Conservation (phyloP, 2,888 invertebrate genomes). For the Macrophya annulata region DNA sequence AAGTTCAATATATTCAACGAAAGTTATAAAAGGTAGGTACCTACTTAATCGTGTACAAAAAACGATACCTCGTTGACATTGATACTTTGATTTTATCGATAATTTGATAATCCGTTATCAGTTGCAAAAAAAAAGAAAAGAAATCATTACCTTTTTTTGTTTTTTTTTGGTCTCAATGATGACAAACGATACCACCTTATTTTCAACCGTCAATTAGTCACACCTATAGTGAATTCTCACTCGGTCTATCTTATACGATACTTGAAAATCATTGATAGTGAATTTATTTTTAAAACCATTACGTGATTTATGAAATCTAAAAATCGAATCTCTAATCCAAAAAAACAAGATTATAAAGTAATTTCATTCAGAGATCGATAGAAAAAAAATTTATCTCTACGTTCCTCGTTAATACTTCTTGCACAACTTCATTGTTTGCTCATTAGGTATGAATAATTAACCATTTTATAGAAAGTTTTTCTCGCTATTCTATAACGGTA, state of each 20-base stretch:
- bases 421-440: not conserved
- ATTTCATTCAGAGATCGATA: not conserved
- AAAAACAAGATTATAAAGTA: not conserved
- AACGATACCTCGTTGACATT: not conserved
- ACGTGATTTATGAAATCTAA: not conserved
- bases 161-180: no score
- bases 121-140: no score
- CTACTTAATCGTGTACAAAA: no score
- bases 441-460: not conserved
- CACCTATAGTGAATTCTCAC: no score
- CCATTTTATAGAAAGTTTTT: not conserved
- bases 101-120: not conserved
- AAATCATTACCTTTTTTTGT: not conserved
- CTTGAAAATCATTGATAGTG: not conserved
- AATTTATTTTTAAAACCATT: not conserved
- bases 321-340: not conserved
- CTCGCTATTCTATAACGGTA: slow-evolving; percentile 12
- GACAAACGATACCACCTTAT: not conserved
- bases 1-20: not conserved
- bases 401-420: not conserved
- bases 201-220: not conserved
- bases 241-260: not conserved
- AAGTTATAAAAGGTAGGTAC: no score
- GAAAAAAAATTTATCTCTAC: not conserved
- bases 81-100: slow-evolving; percentile 8